Conservation (phyloP, 2,797 vertebrate species). For the Rhinella marina region DNA sequence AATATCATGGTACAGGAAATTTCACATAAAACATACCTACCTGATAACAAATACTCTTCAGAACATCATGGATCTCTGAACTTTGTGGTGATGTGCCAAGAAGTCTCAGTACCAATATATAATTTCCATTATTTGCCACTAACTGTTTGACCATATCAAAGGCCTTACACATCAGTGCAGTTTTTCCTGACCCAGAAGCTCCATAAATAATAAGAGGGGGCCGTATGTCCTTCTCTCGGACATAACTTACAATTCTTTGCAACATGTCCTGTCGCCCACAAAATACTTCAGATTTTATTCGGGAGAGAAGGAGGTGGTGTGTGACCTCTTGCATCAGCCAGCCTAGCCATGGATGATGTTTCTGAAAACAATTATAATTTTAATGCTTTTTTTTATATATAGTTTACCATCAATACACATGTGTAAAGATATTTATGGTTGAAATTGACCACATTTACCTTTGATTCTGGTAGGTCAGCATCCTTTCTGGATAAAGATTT, state of each 20-base stretch:
- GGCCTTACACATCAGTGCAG: constrained; percentile 78
- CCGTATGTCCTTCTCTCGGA: constrained; percentile 60
- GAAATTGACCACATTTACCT: constrained; percentile 6
- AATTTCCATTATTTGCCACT: constrained; percentile 67
- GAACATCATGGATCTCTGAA: constrained; percentile 70
- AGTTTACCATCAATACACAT: neutral
- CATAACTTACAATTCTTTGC: constrained; percentile 70
- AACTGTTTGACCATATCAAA: constrained; percentile 68
- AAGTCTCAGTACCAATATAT: constrained; percentile 70
- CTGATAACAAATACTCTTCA: constrained; percentile 78
- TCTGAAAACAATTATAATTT: neutral
- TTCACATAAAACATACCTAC: constrained; percentile 62
- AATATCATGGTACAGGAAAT: no score
- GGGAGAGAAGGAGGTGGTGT: constrained; percentile 69
- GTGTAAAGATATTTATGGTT: neutral
- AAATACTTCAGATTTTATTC: constrained; percentile 66
- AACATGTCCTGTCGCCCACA: constrained; percentile 76
- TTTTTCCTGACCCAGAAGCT: constrained; percentile 79
- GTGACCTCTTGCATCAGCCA: constrained; percentile 73
- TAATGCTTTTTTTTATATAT: neutral
- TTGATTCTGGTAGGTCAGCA: neutral
- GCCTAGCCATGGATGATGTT: constrained; percentile 40
- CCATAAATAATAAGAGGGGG: constrained; percentile 76
- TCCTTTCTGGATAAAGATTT: constrained; percentile 28
- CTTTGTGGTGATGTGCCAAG: constrained; percentile 76